A percentile compares a stretch with the other conserved stretches of the same genome.
These are phyloP conservation scores for Butastur rufipennis DNA, from an alignment of 2,113 vertebrate genomes.

Conservation along the genomic window DNA sequence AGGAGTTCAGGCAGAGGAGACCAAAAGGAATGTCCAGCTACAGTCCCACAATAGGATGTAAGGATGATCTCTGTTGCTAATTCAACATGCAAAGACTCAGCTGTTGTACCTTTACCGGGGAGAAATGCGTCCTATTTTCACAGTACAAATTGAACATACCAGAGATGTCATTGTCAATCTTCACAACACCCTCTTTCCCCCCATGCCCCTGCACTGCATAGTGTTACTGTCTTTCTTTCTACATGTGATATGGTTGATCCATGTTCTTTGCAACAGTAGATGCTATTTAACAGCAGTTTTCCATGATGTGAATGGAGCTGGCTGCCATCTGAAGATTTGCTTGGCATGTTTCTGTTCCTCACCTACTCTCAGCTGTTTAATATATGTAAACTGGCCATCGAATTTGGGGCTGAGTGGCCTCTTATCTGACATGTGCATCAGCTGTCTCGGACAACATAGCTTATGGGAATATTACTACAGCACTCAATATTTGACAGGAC, in stretches of 20 bases:
- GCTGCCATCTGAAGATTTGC: not conserved
- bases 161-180: fast-evolving
- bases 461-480: not conserved
- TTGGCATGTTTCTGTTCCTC: not conserved
- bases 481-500: not conserved
- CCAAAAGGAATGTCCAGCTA: not conserved
- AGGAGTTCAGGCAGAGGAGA: not conserved
- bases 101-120: not conserved
- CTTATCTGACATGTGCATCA: not conserved
- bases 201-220: fast-evolving
- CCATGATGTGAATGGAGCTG: not conserved
- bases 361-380: not conserved
- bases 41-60: not conserved
- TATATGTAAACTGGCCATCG: not conserved
- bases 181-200: not conserved
- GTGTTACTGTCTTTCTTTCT: not conserved
- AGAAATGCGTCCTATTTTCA: fast-evolving
- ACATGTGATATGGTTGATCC: fast-evolving
- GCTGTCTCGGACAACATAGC: not conserved
- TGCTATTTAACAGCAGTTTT: not conserved
- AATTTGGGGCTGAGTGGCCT: not conserved
- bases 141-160: not conserved
- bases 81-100: not conserved
- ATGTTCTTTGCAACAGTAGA: not conserved
- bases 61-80: not conserved